phyloP scores from a whole-genome alignment of 2,113 vertebrate genomes.

The Alouatta palliata region DNA sequence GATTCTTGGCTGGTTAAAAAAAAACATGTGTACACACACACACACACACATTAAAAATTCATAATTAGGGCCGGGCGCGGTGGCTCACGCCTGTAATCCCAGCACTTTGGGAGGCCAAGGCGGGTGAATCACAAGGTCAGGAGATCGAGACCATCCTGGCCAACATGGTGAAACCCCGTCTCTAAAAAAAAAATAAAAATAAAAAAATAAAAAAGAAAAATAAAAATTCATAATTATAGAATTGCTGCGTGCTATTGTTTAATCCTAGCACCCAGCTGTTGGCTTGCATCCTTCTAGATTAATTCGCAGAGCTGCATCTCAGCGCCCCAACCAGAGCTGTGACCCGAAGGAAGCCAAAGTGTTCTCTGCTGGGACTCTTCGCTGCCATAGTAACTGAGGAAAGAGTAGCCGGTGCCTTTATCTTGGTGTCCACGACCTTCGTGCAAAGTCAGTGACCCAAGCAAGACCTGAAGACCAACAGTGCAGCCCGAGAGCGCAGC shows the following conservation, averaged over 20 bases:
- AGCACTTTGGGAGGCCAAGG: too few relatives aligned
- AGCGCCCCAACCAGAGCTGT: rapidly evolving
- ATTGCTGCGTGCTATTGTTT: background rate
- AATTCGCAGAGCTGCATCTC: background rate
- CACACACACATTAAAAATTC: too few relatives aligned
- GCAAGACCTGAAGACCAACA: background rate
- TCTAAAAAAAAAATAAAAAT: too few relatives aligned
- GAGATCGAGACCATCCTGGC: too few relatives aligned
- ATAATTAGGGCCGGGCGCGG: too few relatives aligned
- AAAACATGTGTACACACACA: too few relatives aligned
- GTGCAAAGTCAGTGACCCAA: background rate
- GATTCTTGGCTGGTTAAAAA: too few relatives aligned
- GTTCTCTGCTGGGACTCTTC: too few relatives aligned
- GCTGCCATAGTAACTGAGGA: background rate
- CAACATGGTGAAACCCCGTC: too few relatives aligned
- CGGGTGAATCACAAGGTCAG: too few relatives aligned
- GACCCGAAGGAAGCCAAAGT: background rate
- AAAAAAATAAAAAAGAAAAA: too few relatives aligned
- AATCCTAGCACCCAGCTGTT: background rate
- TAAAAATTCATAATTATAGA: background rate
- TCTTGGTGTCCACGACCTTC: background rate
- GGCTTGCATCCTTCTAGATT: background rate
- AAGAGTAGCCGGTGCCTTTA: background rate
- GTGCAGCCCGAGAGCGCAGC: background rate
- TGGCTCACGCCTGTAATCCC: too few relatives aligned